Evolutionary conservation across 2,113 vertebrate genomes (phyloP).

Genomic region (Australoheros scitulus): DNA sequence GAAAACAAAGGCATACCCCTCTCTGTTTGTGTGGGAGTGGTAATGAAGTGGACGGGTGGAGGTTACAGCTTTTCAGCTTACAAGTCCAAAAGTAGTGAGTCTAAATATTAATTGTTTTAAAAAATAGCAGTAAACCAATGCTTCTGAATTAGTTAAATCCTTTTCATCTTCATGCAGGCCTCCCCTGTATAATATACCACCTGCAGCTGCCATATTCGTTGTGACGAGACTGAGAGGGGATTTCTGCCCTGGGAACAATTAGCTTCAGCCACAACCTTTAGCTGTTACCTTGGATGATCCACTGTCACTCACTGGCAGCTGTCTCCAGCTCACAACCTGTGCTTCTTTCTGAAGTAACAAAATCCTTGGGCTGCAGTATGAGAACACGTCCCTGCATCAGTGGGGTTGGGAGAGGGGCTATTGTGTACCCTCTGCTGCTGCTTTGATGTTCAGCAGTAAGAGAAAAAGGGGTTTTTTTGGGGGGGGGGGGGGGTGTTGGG

Average conservation of each 20-base stretch:
- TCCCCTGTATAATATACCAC: conserved; percentile 20
- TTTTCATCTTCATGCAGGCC: conserved; percentile 25
- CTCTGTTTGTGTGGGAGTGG: neutral
- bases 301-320: conserved; percentile 60
- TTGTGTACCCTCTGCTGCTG: conserved; percentile 30
- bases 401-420: conserved; percentile 17
- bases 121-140: conserved; percentile 17
- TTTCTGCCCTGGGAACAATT: conserved; percentile 59
- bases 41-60: neutral
- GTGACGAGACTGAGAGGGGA: conserved; percentile 27
- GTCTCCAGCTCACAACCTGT: conserved; percentile 35
- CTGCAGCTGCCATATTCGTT: conserved; percentile 14
- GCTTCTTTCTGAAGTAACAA: conserved; percentile 71
- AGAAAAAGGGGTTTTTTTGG: conserved; percentile 17
- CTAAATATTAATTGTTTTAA: neutral
- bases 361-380: conserved; percentile 61
- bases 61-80: conserved; percentile 8
- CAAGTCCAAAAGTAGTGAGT: conserved; percentile 29
- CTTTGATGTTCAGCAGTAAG: conserved; percentile 68
- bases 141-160: conserved; percentile 27
- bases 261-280: conserved; percentile 47
- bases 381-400: conserved; percentile 2
- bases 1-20: neutral
- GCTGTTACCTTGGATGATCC: conserved; percentile 53
- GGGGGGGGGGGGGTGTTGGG: no score